These are phyloP conservation scores for Phenacoccus solenopsis DNA, from an alignment of 1,140 invertebrate genomes.

Conservation along the genomic window DNA sequence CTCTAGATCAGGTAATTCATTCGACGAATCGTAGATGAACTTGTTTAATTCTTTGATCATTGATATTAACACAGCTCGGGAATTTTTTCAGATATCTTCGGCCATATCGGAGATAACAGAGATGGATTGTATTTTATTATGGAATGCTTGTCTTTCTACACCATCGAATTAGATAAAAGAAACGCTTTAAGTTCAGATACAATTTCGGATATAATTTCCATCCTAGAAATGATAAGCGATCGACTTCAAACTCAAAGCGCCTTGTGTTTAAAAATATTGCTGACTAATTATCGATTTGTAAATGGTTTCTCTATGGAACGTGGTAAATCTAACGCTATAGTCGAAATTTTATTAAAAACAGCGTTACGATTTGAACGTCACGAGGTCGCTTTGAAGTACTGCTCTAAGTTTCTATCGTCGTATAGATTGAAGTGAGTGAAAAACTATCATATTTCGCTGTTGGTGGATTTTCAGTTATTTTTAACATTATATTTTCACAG, in stretches of 20 bases:
- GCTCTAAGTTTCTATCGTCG: not conserved
- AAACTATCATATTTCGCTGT: no score
- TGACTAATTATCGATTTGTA: not conserved
- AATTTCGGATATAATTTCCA: not conserved
- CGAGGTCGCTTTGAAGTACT: not conserved
- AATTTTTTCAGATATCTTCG: not conserved
- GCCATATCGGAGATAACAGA: not conserved
- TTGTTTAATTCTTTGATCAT: not conserved
- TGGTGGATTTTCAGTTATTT: no score
- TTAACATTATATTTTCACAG: no score
- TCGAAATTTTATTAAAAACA: not conserved
- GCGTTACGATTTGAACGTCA: not conserved
- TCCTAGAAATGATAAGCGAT: not conserved
- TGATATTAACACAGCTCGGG: no score
- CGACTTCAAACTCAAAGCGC: not conserved
- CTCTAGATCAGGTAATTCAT: not conserved
- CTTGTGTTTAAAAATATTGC: not conserved
- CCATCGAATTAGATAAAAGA: not conserved
- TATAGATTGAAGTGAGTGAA: not conserved
- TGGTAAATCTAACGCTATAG: not conserved
- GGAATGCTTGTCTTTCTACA: not conserved
- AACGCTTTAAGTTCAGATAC: not conserved
- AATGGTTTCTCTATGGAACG: not conserved
- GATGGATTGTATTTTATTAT: not conserved
- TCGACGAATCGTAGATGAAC: not conserved